Percentiles rank a stretch among this genome's conserved stretches.
These are phyloP conservation scores for Manis crassicaudata DNA, from an alignment of 2,797 vertebrate species.

Conservation along the genomic window DNA sequence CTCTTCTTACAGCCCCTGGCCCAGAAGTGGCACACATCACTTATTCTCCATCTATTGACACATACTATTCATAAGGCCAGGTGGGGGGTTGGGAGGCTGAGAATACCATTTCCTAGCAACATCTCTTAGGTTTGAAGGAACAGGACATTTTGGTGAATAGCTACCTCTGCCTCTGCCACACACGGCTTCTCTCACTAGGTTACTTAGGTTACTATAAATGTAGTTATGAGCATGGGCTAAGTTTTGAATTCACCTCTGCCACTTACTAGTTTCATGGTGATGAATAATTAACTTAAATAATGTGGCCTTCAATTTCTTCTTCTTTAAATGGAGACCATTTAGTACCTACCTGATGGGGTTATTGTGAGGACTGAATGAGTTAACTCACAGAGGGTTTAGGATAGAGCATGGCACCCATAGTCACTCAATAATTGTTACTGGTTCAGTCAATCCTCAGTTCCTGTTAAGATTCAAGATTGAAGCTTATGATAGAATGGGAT, in stretches of 20 bases:
- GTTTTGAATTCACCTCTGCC: background rate
- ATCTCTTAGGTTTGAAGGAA: background rate
- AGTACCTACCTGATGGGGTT: background rate
- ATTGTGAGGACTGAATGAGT: background rate
- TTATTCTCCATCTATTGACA: background rate
- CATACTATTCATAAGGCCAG: background rate
- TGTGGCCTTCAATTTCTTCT: background rate
- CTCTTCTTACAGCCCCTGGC: background rate
- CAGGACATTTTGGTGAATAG: background rate
- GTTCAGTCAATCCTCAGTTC: background rate
- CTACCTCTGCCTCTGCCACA: background rate
- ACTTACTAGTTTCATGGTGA: background rate
- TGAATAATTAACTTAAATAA: background rate
- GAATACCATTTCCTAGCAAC: background rate
- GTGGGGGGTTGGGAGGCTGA: background rate
- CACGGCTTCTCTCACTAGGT: background rate
- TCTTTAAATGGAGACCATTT: conserved; percentile 27
- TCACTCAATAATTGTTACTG: background rate
- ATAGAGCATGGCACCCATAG: background rate
- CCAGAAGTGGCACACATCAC: background rate
- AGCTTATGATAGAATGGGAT: background rate
- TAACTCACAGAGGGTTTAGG: background rate
- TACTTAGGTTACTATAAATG: background rate
- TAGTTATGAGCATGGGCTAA: background rate
- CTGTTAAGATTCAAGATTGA: background rate